Percentiles rank a stretch among this genome's conserved stretches.
phyloP scores from a whole-genome alignment of 2,113 vertebrate genomes.

The Procavia capensis region DNA sequence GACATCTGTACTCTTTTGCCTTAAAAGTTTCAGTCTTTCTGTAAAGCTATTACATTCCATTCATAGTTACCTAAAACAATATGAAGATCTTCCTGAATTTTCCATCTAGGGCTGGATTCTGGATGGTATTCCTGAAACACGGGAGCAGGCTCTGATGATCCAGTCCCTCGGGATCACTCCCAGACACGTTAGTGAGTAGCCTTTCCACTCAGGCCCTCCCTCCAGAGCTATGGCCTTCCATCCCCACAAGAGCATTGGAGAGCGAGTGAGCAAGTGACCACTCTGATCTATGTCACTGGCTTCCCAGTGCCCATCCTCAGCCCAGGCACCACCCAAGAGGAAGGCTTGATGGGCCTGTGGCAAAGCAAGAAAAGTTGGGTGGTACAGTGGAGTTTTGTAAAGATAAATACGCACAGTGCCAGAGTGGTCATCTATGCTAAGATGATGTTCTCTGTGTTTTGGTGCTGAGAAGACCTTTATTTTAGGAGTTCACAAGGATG shows the following conservation, averaged over 20 bases:
- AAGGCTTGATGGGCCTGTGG: not conserved
- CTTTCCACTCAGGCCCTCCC: rapidly evolving
- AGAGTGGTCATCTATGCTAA: not conserved
- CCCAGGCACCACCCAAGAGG: not conserved
- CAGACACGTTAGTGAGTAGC: conserved; percentile 92
- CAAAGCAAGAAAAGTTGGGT: not conserved
- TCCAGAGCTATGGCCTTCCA: not conserved
- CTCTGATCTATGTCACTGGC: rapidly evolving
- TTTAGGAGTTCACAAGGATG: rapidly evolving
- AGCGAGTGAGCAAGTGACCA: not conserved
- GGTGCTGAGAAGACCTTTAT: not conserved
- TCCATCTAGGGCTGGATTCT: conserved; percentile 94
- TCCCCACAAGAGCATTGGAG: not conserved
- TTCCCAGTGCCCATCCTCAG: not conserved
- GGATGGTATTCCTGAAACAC: conserved; percentile 91
- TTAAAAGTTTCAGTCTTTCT: not conserved
- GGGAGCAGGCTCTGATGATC: conserved; percentile 90
- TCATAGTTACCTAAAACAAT: not conserved
- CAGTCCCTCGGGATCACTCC: conserved; percentile 91
- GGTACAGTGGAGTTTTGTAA: rapidly evolving
- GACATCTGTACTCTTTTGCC: not conserved
- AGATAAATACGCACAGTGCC: not conserved
- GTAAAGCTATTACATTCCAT: not conserved
- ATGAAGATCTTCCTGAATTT: conserved; percentile 29
- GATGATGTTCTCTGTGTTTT: rapidly evolving